Base-by-base conservation (phyloP, 2,797 vertebrate species). In the Meriones psammophilus region DNA sequence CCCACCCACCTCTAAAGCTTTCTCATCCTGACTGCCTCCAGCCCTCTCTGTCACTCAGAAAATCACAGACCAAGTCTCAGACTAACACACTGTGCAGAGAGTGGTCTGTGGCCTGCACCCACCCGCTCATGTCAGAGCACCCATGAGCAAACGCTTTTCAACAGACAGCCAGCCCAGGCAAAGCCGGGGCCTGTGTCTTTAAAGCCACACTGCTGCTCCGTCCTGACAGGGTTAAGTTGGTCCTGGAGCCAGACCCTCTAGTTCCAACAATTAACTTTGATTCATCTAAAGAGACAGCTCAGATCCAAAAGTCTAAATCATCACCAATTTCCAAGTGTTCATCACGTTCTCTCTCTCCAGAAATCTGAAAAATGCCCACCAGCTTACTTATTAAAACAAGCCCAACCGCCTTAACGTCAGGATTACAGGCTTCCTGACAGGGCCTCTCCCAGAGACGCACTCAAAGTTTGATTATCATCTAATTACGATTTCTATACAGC, bases 401-500 rank as follows among this genome's bases (percentile, higher is more conserved):
- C 94, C 97, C 96, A 96, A 96, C 91, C 20, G 85, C 97, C 96
- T 97, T 93, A 88, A 97, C 96, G 96, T 98, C 97, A 97, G 97
- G 97, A 98, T 98, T 97, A 97, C 86, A 94, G 98, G 98, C 96
- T 97, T 94, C 97, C 95, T 94, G 93, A 97, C 96, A 98, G 98
- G 98, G 98, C 84, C 97, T 94, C 96, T 97, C 97, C 98, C 97
- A 94, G 60, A 98, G 98, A 95, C 93, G 95, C 94, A 97, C 97
- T 97, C 97, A 96, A 97, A 97, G 96, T 98, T 97, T 97, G 97
- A 95, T 98, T 98, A 98, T 98, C 97, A 97, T 36, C 68, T 98
- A 98, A 98, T 98, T 98, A 98, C 97, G 97, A 97, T 97, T 97
- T 97, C 96, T 97, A 97, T 94, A 97, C 95, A 98, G 97, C 96